phyloP scores from a whole-genome alignment of 2,888 invertebrate genomes.

The Muschampia plurimacula region DNA sequence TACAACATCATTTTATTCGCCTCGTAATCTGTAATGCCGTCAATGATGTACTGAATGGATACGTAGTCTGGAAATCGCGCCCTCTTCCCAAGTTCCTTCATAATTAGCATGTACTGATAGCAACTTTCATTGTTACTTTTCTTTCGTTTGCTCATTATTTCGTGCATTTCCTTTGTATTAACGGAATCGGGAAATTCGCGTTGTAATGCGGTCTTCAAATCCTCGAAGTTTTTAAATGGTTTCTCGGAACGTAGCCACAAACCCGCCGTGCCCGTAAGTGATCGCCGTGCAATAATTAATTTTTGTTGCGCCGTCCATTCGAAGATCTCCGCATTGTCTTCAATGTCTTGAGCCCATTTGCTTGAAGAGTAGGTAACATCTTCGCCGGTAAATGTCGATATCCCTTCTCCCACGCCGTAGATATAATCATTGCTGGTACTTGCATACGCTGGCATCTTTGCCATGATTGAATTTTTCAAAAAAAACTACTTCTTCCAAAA shows the following conservation, averaged over 20 bases:
- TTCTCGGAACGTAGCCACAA: slow-evolving; percentile 7
- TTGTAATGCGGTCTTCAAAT: slow-evolving; percentile 10
- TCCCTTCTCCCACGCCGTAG: too few relatives aligned
- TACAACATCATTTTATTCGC: slow-evolving; percentile 44
- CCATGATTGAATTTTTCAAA: too few relatives aligned
- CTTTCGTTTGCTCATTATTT: slow-evolving; percentile 42
- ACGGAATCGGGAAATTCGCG: background rate
- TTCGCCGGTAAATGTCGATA: too few relatives aligned
- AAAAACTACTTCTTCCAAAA: too few relatives aligned
- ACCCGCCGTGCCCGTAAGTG: slow-evolving; percentile 27
- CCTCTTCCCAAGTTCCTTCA: slow-evolving; percentile 48
- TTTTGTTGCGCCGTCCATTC: slow-evolving; percentile 35
- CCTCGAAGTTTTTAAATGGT: background rate
- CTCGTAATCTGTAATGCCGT: slow-evolving; percentile 46
- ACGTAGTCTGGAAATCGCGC: slow-evolving; percentile 48
- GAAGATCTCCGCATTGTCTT: slow-evolving; percentile 40
- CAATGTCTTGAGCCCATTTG: slow-evolving; percentile 33
- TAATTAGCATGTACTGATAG: slow-evolving; percentile 45
- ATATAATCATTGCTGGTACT: too few relatives aligned
- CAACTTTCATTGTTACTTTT: slow-evolving; percentile 41
- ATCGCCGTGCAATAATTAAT: slow-evolving; percentile 36
- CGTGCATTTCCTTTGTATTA: slow-evolving; percentile 38
- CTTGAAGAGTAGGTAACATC: too few relatives aligned
- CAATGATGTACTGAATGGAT: slow-evolving; percentile 47
- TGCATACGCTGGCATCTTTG: too few relatives aligned